Percentiles rank a stretch among this genome's conserved stretches.
phyloP scores from a whole-genome alignment of 2,113 vertebrate genomes.

The Abramis brama region DNA sequence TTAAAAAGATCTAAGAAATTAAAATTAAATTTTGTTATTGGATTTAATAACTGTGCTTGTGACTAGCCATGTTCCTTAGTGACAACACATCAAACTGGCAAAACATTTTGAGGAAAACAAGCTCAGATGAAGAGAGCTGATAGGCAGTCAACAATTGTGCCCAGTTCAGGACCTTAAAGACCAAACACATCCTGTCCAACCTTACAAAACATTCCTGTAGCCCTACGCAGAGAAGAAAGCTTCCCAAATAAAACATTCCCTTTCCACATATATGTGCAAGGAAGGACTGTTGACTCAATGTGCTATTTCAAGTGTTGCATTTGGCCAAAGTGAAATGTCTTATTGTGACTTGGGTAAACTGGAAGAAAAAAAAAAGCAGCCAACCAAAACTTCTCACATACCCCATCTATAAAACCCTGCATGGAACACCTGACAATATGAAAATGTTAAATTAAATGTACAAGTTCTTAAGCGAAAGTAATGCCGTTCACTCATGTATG shows the following conservation, averaged over 20 bases:
- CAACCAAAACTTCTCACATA: conserved; percentile 2
- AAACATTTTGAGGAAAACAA: background rate
- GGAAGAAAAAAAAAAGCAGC: background rate
- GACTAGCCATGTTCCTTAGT: background rate
- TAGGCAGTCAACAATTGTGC: background rate
- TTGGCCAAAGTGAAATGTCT: conserved; percentile 52
- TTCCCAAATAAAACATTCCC: conserved; percentile 65
- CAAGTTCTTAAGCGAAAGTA: background rate
- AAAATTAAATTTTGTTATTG: background rate
- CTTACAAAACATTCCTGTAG: conserved; percentile 48
- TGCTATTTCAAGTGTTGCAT: conserved; percentile 45
- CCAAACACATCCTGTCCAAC: conserved; percentile 21
- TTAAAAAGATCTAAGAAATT: background rate
- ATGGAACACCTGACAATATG: background rate
- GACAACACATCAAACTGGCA: background rate
- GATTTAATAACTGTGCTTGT: background rate
- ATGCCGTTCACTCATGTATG: background rate
- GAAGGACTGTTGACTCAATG: conserved; percentile 46
- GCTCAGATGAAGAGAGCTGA: background rate
- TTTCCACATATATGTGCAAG: conserved; percentile 6
- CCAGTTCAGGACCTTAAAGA: background rate
- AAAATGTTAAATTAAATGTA: background rate
- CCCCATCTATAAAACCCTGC: background rate
- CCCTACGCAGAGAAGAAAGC: conserved; percentile 49
- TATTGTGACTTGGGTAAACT: conserved; percentile 49